phyloP scores from a whole-genome alignment of 1,140 invertebrate species.

The Macrocentrus cingulum region DNA sequence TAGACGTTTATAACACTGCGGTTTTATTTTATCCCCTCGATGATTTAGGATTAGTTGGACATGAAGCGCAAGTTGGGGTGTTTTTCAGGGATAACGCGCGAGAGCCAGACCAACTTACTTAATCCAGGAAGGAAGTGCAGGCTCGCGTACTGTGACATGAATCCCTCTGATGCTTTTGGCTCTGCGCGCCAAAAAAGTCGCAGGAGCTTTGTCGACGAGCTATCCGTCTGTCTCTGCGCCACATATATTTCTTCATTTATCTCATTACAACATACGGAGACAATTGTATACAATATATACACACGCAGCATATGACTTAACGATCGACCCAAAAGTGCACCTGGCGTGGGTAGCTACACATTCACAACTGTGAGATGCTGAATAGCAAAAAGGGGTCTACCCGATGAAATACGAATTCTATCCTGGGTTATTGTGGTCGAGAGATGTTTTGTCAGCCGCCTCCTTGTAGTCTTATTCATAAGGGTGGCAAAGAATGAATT shows the following conservation, averaged over 20 bases:
- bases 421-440: slow-evolving; percentile 14
- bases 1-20: too few species aligned
- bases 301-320: too few species aligned
- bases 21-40: too few species aligned
- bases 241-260: too few species aligned
- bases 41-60: too few species aligned
- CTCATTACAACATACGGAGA: too few species aligned
- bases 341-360: slow-evolving; percentile 14
- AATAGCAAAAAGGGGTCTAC: slow-evolving; percentile 16
- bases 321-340: slow-evolving; percentile 10
- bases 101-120: background rate
- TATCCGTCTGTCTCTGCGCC: too few species aligned
- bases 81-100: background rate
- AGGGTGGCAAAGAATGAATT: background rate
- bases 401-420: slow-evolving; percentile 11
- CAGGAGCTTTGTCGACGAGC: background rate
- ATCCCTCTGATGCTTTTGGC: background rate
- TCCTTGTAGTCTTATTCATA: too few species aligned
- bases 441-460: slow-evolving; percentile 19
- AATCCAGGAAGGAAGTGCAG: slow-evolving; percentile 25
- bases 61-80: too few species aligned
- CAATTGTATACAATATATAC: too few species aligned
- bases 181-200: background rate
- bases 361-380: slow-evolving; percentile 6
- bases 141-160: background rate